Evolutionary conservation across 2,113 vertebrate genomes (phyloP).

Genomic region (Cephalopterus ornatus): DNA sequence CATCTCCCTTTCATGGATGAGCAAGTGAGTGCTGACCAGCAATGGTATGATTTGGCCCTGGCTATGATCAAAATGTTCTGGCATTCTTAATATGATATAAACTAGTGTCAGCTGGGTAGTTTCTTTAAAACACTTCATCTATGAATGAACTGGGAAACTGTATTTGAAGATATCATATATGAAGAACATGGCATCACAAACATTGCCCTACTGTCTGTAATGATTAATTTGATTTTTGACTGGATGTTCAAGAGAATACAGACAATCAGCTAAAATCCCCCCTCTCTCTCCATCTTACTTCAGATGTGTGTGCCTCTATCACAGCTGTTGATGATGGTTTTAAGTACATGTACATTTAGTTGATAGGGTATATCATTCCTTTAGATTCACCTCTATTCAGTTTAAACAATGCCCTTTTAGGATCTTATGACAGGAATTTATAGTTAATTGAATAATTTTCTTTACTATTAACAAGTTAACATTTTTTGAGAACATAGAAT

Average conservation of each 20-base stretch:
- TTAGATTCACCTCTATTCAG: not conserved
- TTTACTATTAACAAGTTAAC: not conserved
- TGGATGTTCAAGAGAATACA: not conserved
- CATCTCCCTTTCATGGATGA: not conserved
- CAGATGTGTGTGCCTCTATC: not conserved
- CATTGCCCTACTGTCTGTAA: not conserved
- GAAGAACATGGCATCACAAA: not conserved
- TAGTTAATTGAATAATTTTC: constrained; percentile 15
- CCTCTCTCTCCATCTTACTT: not conserved
- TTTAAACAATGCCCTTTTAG: not conserved
- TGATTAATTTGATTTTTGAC: not conserved
- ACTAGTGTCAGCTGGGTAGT: not conserved
- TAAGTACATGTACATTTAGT: not conserved
- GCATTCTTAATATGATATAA: not conserved
- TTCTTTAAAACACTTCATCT: not conserved
- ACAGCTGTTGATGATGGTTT: not conserved
- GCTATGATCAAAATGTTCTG: not conserved
- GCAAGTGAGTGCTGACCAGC: not conserved
- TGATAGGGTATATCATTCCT: not conserved
- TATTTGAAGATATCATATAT: not conserved
- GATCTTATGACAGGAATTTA: not conserved
- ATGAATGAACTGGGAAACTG: not conserved
- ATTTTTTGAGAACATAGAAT: not conserved
- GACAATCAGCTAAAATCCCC: not conserved
- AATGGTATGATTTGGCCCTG: not conserved